Percentiles rank a stretch among this genome's conserved stretches.
Conservation (phyloP, 2,113 vertebrate genomes). For the human (Homo sapiens) region DNA sequence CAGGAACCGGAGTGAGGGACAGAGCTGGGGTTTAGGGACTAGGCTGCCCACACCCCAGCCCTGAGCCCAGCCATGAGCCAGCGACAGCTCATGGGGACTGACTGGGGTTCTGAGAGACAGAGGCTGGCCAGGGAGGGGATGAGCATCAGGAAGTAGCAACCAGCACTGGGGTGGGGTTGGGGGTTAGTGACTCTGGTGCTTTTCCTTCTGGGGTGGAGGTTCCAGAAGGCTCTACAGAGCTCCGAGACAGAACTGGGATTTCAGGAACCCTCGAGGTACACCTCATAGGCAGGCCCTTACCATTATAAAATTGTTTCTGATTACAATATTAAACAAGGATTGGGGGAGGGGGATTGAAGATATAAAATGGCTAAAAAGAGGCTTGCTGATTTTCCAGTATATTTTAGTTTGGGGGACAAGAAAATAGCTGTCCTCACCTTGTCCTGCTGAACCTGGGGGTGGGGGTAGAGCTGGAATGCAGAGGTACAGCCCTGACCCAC, state of each 20-base stretch:
- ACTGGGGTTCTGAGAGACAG: background rate
- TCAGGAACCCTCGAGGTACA: background rate
- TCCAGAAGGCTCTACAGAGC: background rate
- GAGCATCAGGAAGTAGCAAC: background rate
- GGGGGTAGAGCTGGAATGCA: background rate
- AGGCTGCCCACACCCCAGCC: background rate
- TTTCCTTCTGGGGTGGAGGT: background rate
- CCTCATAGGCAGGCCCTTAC: background rate
- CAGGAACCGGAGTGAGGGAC: background rate
- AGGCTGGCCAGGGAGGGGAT: background rate
- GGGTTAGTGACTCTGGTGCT: background rate
- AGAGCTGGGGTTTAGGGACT: background rate
- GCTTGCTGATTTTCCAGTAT: background rate
- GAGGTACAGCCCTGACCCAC: background rate
- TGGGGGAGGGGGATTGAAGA: background rate
- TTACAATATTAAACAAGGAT: background rate
- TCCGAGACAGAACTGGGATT: background rate
- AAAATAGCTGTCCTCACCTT: background rate
- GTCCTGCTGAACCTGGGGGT: background rate
- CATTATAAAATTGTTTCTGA: background rate
- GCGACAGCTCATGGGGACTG: background rate
- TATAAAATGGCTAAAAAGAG: background rate
- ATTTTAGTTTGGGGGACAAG: background rate
- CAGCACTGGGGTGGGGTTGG: background rate
- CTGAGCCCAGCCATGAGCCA: background rate